Evolutionary conservation across 1,140 invertebrate species (phyloP), one percentile per base, ranked within the genome.

Genomic region (Nylanderia fulva): DNA sequence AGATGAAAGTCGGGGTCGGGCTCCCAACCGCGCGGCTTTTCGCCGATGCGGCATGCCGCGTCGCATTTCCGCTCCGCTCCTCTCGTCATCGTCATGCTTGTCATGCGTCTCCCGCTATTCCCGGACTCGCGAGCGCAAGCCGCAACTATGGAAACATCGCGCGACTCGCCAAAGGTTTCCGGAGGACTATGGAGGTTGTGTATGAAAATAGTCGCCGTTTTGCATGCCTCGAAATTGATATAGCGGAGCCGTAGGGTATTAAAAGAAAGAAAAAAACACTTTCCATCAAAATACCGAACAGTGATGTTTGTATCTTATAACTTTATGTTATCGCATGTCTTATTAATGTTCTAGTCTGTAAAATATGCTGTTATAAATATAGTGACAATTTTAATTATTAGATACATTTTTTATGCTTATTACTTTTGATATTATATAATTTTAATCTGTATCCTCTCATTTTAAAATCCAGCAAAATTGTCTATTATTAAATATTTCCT

Each of bases 81-180:
- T 85, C 85, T 71, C 33, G 80, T 80, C 64, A 76, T 91, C 77
- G 52, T 89, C 86, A n/a, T 85, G 83, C 84, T 60, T 85, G 74
- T 68, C 24, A 72, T 60, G 84, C 74, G 66, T 85, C 83, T 68
- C 27, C 21, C 36, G 33, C 33, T 39, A 48, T 74, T 27, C 66
- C 76, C 75, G 83, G 71, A 82, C 85, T 87, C 86, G 60, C 68
- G 61, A 74, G 69, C 60, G 71, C 68, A 56, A 64, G 64, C 58
- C 85, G 48, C 82, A 88, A 71, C 64, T 89, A 89, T 88, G 84
- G 76, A 88, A 89, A 89, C 64, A 86, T 80, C 76, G 63, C 33
- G 56, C 71, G 42, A 64, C 54, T 84, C 72, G 79, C 60, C 39
- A 42, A 82, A 61, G 75, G 75, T 90, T 75, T 66, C 77, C 54